Base-by-base conservation (phyloP, 2,888 invertebrate species). In the Pheosia tremula region DNA sequence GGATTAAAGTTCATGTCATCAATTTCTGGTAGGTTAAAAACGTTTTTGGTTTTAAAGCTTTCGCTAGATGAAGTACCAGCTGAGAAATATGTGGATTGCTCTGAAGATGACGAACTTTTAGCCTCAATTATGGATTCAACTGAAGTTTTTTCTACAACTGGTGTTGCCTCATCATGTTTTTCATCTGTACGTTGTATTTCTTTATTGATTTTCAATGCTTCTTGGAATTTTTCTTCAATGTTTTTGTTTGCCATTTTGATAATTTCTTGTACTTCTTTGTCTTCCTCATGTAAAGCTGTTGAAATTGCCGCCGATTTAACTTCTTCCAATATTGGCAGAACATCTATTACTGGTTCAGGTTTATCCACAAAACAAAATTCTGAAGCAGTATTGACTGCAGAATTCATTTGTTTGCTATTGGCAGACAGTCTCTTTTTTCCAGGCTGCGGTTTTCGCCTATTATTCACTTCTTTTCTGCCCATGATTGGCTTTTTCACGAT, bases 21-120 rank as follows among this genome's bases (percentile, higher is more conserved):
- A 64, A 91, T 89, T 80, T 91, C 91, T 45, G 91, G 91, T 54
- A 91, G 69, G 66, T 91, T 91, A 64, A 90, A 90, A 10, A 89
- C 89, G 69, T 86, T 91, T 79, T 72, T 89, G n/a, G 78, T 67
- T 57, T 76, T 69, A 37, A 70, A 66, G 59, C 75, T 80, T 55
- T 86, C 86, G 62, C 67, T 73, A 56, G 86, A 86, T 37, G 85
- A 85, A 53, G 81, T 70, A 0, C 75, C 79, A 39, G 78, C 80
- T 36, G 88, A 84, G 64, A 72, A 83, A 66, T 87, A 85, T 43
- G 79, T 68, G 38, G 87, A 88, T 54, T 84, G 83, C 60, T 88
- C 88, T 38, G 83, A 86, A 43, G 86, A 87, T 24, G 84, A 85
- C 5, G 81, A 73, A 39, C 58, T 71, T 73, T 81, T 84, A 4